Percentiles rank a stretch among this genome's conserved stretches.
Evolutionary conservation across 23 tunicate species (phyloP).

Genomic region (Styela plicata): DNA sequence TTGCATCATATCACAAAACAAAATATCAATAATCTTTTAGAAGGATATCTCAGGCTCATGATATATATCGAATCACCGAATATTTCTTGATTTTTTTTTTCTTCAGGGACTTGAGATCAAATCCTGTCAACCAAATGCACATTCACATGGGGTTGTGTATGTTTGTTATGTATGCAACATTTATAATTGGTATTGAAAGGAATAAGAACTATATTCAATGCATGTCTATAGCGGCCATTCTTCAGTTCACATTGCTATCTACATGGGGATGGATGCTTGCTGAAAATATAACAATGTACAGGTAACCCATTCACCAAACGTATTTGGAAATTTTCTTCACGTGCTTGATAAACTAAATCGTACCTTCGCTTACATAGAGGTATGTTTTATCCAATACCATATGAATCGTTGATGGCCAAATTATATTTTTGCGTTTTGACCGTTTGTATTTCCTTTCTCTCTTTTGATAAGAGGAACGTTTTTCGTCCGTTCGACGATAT

Average conservation of each 20-base stretch:
- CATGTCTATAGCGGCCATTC: neutral
- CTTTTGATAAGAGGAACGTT: too few species aligned
- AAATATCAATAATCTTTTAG: too few species aligned
- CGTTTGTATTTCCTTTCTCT: too few species aligned
- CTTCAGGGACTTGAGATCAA: neutral
- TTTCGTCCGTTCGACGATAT: neutral
- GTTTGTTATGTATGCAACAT: neutral
- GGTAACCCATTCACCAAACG: constrained; percentile 5
- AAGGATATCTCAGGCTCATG: too few species aligned
- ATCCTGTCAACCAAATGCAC: constrained; percentile 4
- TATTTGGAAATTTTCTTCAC: too few species aligned
- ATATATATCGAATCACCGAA: too few species aligned
- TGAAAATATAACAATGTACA: constrained; percentile 19
- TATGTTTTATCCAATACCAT: neutral
- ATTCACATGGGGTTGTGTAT: constrained; percentile 8
- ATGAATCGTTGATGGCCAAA: neutral
- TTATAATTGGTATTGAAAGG: constrained; percentile 7
- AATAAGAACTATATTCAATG: constrained; percentile 5
- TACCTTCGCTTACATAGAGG: neutral
- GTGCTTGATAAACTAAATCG: too few species aligned
- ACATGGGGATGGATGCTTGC: constrained; percentile 24
- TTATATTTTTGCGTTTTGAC: too few species aligned
- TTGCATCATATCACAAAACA: too few species aligned
- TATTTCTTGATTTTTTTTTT: neutral
- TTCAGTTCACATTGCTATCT: neutral